Conservation (phyloP, 2,888 invertebrate genomes). For the Cacoxenus indagator region DNA sequence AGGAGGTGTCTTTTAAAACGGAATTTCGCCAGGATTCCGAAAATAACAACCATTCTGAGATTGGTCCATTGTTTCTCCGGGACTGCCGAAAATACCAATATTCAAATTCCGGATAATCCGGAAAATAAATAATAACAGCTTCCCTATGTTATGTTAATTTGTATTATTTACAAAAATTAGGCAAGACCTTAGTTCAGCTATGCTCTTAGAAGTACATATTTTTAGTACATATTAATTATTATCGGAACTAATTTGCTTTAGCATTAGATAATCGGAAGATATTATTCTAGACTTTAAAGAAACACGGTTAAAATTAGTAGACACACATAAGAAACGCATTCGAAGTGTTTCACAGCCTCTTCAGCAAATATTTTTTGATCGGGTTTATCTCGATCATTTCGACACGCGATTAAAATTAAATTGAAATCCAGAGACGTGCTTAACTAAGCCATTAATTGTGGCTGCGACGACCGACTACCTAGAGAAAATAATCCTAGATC, state of each 20-base stretch:
- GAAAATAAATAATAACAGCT: not conserved
- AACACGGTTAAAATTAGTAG: slow-evolving; percentile 8
- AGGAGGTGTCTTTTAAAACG: too few species aligned
- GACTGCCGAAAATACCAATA: too few species aligned
- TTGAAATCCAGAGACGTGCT: slow-evolving; percentile 31
- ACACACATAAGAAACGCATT: slow-evolving; percentile 34
- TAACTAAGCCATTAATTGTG: slow-evolving; percentile 25
- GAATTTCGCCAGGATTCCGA: too few species aligned
- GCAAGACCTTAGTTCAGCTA: not conserved
- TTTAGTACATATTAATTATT: not conserved
- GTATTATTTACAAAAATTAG: not conserved
- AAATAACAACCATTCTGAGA: too few species aligned
- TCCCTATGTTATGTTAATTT: not conserved
- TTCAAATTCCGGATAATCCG: too few species aligned
- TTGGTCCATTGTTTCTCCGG: too few species aligned
- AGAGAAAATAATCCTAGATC: not conserved
- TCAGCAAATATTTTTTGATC: slow-evolving; percentile 41
- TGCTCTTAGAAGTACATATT: not conserved
- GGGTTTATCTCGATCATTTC: not conserved
- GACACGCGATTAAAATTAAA: not conserved
- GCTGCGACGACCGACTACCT: slow-evolving; percentile 8
- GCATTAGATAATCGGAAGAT: not conserved
- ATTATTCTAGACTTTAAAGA: not conserved
- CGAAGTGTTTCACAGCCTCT: slow-evolving; percentile 67
- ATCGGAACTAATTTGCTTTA: not conserved